Evolutionary conservation across 2,113 vertebrate species (phyloP), one percentile per base, ranked within the genome.

Genomic region (Microtus ochrogaster): DNA sequence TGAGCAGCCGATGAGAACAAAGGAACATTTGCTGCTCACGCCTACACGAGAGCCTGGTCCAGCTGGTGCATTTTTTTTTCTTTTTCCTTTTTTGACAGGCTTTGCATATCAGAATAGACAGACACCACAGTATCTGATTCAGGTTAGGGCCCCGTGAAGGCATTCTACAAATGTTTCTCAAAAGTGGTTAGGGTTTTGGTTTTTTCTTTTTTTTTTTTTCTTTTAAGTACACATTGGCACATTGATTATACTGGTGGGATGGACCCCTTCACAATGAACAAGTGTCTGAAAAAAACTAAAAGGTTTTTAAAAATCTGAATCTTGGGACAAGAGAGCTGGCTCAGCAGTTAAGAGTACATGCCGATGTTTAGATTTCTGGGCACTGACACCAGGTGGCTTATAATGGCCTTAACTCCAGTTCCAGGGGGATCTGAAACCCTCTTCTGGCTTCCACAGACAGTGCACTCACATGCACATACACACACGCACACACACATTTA

Each of bases 101-200:
- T 49, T 92, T 65, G 41, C 10, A 10, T 39, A 61, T 89, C 65
- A 47, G n/a, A 83, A 3, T 72, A 84, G 39, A n/a, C 30, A 84
- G 65, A 66, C 5, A n/a, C 26, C 55, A 90, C 17, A 36, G 12
- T 73, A 47, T 58, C 72, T 90, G 81, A 49, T 73, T 90, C 8
- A 0, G 4, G 39, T 79, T 55, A 47, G 68, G 21, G 39, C 65
- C 26, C 0, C 0, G 9, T n/a, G 14, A 73, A 49, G 41, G 36
- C 44, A 12, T 86, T 92, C 86, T 72, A 30, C 81, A 76, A 22
- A 58, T 66, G 17, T 84, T 90, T 92, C 39, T 85, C 92, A n/a
- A 84, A 92, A 49, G 44, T 33, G 58, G 2, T 36, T 61, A 65
- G 58, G 36, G 58, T 11, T 66, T 84, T 84, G 44, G 7, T 11